phyloP scores from a whole-genome alignment of 2,113 vertebrate species.

The Ascaphus truei region DNA sequence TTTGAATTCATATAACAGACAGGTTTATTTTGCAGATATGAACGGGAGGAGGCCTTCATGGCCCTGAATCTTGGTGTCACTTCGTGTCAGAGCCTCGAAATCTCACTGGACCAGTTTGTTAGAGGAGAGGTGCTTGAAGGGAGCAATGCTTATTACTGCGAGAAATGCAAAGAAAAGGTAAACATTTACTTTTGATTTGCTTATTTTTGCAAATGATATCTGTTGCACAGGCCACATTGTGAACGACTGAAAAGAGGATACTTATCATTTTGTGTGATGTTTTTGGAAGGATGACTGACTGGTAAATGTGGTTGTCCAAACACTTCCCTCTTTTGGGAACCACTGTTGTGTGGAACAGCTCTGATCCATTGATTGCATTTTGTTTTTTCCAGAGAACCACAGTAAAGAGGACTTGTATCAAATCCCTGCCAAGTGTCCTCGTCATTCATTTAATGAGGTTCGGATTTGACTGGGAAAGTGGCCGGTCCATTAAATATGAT shows the following conservation, averaged over 20 bases:
- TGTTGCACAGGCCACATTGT: too few species aligned
- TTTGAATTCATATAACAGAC: too few species aligned
- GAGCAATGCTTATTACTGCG: conserved; percentile 97
- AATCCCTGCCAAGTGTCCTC: conserved; percentile 88
- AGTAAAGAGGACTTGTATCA: conserved; percentile 95
- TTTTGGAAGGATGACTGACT: too few species aligned
- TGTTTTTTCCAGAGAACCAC: conserved; percentile 83
- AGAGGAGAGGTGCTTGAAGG: conserved; percentile 97
- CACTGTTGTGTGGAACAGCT: too few species aligned
- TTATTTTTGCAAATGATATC: too few species aligned
- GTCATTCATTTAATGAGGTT: conserved; percentile 98
- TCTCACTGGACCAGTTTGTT: conserved; percentile 97
- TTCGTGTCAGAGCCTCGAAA: conserved; percentile 95
- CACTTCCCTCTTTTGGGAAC: too few species aligned
- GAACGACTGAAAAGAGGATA: too few species aligned
- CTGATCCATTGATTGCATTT: conserved; percentile 20
- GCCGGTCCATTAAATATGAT: conserved; percentile 96
- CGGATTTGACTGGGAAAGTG: conserved; percentile 97
- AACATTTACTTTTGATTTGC: neutral
- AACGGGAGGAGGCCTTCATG: conserved; percentile 97
- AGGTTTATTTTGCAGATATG: conserved; percentile 69
- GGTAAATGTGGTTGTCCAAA: too few species aligned
- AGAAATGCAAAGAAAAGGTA: conserved; percentile 98
- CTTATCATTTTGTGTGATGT: too few species aligned
- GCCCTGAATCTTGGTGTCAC: conserved; percentile 96